These are phyloP conservation scores for Emydocephalus ijimae DNA, from an alignment of 2,113 vertebrate species.

Conservation along the genomic window DNA sequence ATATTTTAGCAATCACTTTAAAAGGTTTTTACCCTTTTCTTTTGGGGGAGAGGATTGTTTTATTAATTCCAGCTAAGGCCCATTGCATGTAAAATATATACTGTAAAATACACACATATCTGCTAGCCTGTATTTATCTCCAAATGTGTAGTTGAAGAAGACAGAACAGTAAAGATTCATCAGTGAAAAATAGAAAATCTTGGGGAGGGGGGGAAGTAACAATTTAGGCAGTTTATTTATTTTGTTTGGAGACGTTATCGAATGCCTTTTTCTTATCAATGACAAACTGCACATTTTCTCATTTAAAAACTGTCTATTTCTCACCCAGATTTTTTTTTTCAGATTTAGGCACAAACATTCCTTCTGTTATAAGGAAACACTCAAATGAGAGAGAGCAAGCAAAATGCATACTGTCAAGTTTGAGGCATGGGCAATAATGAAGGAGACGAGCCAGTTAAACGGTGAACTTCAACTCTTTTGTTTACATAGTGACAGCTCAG, in stretches of 20 bases:
- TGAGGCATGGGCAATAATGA: too few relatives aligned
- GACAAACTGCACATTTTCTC: neutral
- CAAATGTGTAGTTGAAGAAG: neutral
- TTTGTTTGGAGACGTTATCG: neutral
- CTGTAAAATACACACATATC: neutral
- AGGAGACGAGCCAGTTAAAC: too few relatives aligned
- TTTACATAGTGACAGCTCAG: too few relatives aligned
- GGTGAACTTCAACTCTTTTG: too few relatives aligned
- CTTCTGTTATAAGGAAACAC: neutral
- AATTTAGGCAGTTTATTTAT: neutral
- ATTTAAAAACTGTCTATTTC: neutral
- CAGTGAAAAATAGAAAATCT: neutral
- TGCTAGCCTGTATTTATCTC: neutral
- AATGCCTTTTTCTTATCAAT: neutral
- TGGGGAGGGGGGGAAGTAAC: neutral
- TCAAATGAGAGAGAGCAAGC: neutral
- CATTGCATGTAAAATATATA: neutral
- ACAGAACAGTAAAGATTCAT: neutral
- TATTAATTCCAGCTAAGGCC: neutral
- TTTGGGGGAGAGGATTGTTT: neutral
- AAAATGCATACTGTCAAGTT: too few relatives aligned
- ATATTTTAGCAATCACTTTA: neutral
- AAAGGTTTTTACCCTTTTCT: neutral
- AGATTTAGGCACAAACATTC: neutral
- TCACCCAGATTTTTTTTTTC: neutral